Evolutionary conservation across 2,888 invertebrate genomes (phyloP), one percentile per base, ranked within the genome.

Genomic region (Priapulus caudatus): DNA sequence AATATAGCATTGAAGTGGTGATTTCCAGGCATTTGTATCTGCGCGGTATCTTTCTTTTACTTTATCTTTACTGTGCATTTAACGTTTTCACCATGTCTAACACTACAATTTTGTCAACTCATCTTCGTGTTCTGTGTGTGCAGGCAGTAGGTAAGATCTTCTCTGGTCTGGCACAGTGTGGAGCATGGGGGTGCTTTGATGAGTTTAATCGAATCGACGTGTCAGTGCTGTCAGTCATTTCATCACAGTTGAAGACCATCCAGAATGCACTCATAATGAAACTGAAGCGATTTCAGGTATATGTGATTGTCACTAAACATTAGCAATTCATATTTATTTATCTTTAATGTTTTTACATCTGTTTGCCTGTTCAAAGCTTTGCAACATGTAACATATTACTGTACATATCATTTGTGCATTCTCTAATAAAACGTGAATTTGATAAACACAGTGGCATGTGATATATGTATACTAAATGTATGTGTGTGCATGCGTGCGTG

Each of bases 131-230:
- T n/a, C n/a, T n/a, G n/a, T n/a, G n/a, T n/a, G n/a, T n/a, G n/a
- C 79, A 84, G 59, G 86, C 90, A 1, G 81, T 87, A 48, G 82
- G 82, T 3, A 81, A 80, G 43, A 86, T 83, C 58, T 72, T 88
- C 3, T 81, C 83, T 81, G 72, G 87, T 1, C 73, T 88, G 49
- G 83, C 83, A 51, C 86, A 87, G 67, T 86, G 86, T 67, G 92
- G 92, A 0, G 89, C 90, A 2, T 92, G 92, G 92, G 92, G 91
- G 1, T 92, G 91, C 68, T 92, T 92, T 66, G 91, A 92, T 61
- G 90, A 91, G 72, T 92, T 92, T 73, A 91, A 92, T 71, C 77
- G 90, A 24, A 91, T 93, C 59, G 89, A 91, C 58, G 82, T 89
- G 2, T 90, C 91, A 0, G 90, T 91, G 47, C 74, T 92, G 19